Base-by-base conservation (phyloP, 1,140 invertebrate species). In the Euura saliciscinereae region DNA sequence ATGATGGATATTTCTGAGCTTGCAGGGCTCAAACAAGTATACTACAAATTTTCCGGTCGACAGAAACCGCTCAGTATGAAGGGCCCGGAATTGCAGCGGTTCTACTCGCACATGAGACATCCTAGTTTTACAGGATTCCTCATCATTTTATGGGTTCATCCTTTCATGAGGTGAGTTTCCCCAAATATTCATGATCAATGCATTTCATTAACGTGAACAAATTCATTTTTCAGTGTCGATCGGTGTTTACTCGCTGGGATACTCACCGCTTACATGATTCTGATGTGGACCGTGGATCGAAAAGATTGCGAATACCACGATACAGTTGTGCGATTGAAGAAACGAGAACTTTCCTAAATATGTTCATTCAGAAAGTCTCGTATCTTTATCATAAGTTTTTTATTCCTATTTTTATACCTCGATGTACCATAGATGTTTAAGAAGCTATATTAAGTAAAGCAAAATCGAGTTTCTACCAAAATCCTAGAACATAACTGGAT, bases 1-100 rank as follows among this genome's bases (percentile, higher is more conserved):
- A 90, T 91, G 79, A 89, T 91, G 87, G 91, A 92, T 81, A 85
- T 91, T 7, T 84, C 88, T 8, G 91, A 92, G 77, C 78, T 92
- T 2, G 72, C 88, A 43, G 91, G 91, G 6, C 76, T 92, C 2
- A 92, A 91, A 76, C 91, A 92, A 77, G 85, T 90, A 80, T 89
- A 86, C 80, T 90, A 90, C 71, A 86, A 83, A 76, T 72, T 89
- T 45, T 83, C 85, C 66, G 79, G 78, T 44, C 80, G 85, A 71
- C 86, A 86, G 43, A 79, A 83, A 44, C 87, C 88, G 6, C 83
- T 88, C 75, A 45, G 59, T 44, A 79, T 81, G 44, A 90, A 90
- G 79, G 89, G 89, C 0, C 71, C 70, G 51, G 85, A 87, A 70
- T 77, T 90, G 42, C 77, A 82, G 73, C 80, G 83, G 70, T 87